Conservation (phyloP, 1,140 invertebrate species). For the Hyles euphorbiae region DNA sequence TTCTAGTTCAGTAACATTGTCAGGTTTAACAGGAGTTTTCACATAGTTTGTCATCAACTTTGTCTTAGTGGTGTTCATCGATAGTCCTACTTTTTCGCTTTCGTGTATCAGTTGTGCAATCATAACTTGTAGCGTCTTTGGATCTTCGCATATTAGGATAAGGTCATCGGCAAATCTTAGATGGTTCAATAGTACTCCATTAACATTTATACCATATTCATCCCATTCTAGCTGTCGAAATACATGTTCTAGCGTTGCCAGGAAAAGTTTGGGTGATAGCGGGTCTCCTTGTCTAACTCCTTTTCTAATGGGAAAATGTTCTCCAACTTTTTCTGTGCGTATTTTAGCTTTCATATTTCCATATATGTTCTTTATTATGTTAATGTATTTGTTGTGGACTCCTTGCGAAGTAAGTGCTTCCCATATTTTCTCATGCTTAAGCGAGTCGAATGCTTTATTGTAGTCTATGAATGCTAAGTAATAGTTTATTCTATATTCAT, state of each 20-base stretch:
- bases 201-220: constrained; percentile 21
- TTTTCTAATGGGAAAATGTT: constrained; percentile 18
- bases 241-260: constrained; percentile 20
- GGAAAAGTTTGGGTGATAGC: constrained; percentile 27
- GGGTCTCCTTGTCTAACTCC: constrained; percentile 25
- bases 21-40: constrained; percentile 13
- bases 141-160: constrained; percentile 15
- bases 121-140: constrained; percentile 18
- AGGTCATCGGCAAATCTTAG: constrained; percentile 24
- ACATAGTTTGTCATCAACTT: constrained; percentile 23
- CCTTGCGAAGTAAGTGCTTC: constrained; percentile 18
- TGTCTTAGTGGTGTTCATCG: constrained; percentile 21
- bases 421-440: constrained; percentile 21
- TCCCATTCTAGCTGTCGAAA: constrained; percentile 21
- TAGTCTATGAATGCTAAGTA: constrained; percentile 26
- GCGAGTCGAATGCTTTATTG: constrained; percentile 26
- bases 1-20: constrained; percentile 9
- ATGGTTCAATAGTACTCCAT: constrained; percentile 19
- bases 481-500: constrained; percentile 18
- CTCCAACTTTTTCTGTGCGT: constrained; percentile 13
- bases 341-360: constrained; percentile 17
- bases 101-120: constrained; percentile 18
- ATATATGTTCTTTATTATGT: constrained; percentile 15
- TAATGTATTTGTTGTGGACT: constrained; percentile 16
- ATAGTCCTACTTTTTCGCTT: constrained; percentile 21